phyloP scores from a whole-genome alignment of 2,113 vertebrate genomes.

The Promerops cafer region DNA sequence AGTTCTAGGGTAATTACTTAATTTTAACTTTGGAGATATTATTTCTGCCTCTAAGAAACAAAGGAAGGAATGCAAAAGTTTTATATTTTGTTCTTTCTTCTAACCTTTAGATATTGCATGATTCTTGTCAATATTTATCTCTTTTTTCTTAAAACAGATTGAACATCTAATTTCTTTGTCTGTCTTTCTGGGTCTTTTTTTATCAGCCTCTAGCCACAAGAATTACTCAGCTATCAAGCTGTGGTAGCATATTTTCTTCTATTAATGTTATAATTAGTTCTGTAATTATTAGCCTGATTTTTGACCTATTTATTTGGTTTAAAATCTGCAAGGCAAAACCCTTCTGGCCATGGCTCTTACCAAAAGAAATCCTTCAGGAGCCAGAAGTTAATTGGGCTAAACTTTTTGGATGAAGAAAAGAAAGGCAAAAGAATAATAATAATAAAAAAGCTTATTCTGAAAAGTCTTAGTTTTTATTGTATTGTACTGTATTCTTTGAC shows the following conservation, averaged over 20 bases:
- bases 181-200: background rate
- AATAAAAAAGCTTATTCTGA: background rate
- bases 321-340: background rate
- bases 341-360: background rate
- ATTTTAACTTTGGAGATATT: background rate
- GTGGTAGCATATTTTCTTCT: background rate
- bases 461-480: background rate
- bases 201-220: background rate
- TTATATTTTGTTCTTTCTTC: background rate
- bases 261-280: conserved; percentile 7
- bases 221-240: background rate
- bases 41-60: background rate
- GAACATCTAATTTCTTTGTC: background rate
- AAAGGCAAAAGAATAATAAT: background rate
- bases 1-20: background rate
- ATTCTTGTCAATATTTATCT: background rate
- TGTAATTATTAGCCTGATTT: background rate
- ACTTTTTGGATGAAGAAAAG: background rate
- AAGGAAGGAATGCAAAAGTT: background rate
- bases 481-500: background rate
- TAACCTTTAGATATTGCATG: background rate
- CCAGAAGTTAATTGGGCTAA: background rate
- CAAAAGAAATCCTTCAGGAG: background rate
- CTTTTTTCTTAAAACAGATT: background rate
- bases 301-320: background rate